phyloP scores from a whole-genome alignment of 2,797 vertebrate genomes.

The Chlorospingus semifuscus region DNA sequence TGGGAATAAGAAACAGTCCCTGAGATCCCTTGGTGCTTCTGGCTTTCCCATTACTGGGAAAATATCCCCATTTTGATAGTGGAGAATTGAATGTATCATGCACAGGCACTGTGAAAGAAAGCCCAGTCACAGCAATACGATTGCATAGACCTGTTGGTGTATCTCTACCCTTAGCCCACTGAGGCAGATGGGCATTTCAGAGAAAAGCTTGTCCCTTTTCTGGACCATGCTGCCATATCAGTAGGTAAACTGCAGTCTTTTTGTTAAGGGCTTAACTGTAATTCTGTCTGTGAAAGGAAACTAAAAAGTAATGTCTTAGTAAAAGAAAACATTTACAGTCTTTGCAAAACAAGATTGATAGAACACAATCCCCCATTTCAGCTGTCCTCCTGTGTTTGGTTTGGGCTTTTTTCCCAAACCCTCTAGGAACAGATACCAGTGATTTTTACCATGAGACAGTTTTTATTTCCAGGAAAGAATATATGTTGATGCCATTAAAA shows the following conservation, averaged over 20 bases:
- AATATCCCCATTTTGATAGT: neutral
- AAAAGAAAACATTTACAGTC: neutral
- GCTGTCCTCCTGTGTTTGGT: neutral
- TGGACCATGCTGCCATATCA: neutral
- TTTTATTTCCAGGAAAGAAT: constrained; percentile 30
- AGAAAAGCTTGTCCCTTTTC: neutral
- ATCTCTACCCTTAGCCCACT: neutral
- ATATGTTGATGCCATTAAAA: neutral
- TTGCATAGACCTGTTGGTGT: neutral
- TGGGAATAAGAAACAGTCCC: neutral
- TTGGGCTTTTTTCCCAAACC: neutral
- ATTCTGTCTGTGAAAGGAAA: neutral
- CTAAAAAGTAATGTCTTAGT: neutral
- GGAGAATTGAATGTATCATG: neutral
- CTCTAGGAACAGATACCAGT: neutral
- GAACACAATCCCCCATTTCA: neutral
- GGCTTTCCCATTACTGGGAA: neutral
- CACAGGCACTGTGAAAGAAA: neutral
- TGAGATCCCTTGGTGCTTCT: neutral
- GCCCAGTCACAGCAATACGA: neutral
- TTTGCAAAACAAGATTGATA: neutral
- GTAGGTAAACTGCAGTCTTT: neutral
- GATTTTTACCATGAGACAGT: neutral
- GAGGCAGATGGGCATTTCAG: neutral
- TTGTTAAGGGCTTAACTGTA: neutral